Base-by-base conservation (phyloP, 1,140 invertebrate species). In the Drosophila paulistorum region DNA sequence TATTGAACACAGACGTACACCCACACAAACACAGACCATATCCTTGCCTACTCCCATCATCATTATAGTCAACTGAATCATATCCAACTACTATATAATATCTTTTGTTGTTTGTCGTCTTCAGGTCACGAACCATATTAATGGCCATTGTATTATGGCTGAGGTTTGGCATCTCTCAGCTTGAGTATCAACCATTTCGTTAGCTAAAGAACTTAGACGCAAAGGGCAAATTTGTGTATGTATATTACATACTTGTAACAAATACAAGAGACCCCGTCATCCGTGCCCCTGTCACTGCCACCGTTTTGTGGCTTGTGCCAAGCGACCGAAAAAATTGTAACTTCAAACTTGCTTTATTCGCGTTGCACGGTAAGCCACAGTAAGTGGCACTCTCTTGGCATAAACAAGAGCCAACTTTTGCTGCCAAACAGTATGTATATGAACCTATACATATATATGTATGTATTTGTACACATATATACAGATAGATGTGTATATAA, bases 41-140 rank as follows among this genome's bases (percentile, higher is more conserved):
- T 67, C 17, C 20, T 17, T 48, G 14, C 68, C 64, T 65, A 48
- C 6, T 30, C 6, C 6, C 30, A 30, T 30, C 30, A 30, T 30
- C 30, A 6, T 30, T 30, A 6, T 39, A 20, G 37, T 54, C 61
- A 23, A 48, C 42, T 59, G 45, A 45, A 64, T 64, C 65, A 72
- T 58, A 55, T 39, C 68, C 58, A 35, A 69, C 57, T 45, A 55
- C 10, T 39, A 13, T 39, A 11, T 13, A 39, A 39, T 64, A 79
- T 77, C 78, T 71, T 65, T 51, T 51, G 45, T 51, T 60, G 69
- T 74, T 78, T 72, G 78, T 75, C 66, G 62, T 74, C 77, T 71
- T 70, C 84, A 89, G 45, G 45, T 83, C 83, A 87, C 84, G 84
- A 87, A 87, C 77, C 80, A 72, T 70, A 80, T 86, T 86, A 86